These are phyloP conservation scores for Andrena minutula DNA, from an alignment of 2,888 invertebrate species.

Conservation along the genomic window DNA sequence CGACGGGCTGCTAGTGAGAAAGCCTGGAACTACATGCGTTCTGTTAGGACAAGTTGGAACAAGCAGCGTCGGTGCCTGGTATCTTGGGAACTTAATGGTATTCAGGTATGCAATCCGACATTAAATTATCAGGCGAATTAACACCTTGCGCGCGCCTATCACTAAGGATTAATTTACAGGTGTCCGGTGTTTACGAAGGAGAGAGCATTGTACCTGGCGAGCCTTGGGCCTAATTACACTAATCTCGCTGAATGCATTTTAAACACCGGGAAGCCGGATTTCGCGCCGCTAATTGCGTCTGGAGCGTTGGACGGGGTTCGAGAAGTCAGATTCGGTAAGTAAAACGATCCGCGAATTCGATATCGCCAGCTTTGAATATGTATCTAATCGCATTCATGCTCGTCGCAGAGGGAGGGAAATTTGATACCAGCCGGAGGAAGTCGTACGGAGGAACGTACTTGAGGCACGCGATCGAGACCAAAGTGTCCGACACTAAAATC, in stretches of 20 bases:
- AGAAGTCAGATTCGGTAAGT: slow-evolving; percentile 83
- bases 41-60: slow-evolving; percentile 86
- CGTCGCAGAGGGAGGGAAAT: slow-evolving; percentile 78
- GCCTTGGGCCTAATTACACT: slow-evolving; percentile 86
- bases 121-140: slow-evolving; percentile 6
- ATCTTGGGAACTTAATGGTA: slow-evolving; percentile 86
- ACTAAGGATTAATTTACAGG: slow-evolving; percentile 76
- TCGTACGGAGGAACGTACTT: slow-evolving; percentile 80
- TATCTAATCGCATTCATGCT: background rate
- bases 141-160: background rate
- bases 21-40: slow-evolving; percentile 86
- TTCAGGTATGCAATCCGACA: slow-evolving; percentile 80
- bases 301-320: slow-evolving; percentile 80
- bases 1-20: slow-evolving; percentile 88
- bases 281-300: slow-evolving; percentile 81
- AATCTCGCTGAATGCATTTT: slow-evolving; percentile 85
- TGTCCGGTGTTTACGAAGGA: slow-evolving; percentile 86
- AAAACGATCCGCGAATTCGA: background rate
- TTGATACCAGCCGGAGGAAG: slow-evolving; percentile 78
- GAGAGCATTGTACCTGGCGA: slow-evolving; percentile 87
- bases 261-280: slow-evolving; percentile 81
- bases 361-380: background rate
- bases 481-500: slow-evolving; percentile 85
- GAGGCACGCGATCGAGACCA: slow-evolving; percentile 78
- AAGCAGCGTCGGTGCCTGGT: slow-evolving; percentile 85